phyloP scores from a whole-genome alignment of 2,113 vertebrate species.

The Bubo bubo region DNA sequence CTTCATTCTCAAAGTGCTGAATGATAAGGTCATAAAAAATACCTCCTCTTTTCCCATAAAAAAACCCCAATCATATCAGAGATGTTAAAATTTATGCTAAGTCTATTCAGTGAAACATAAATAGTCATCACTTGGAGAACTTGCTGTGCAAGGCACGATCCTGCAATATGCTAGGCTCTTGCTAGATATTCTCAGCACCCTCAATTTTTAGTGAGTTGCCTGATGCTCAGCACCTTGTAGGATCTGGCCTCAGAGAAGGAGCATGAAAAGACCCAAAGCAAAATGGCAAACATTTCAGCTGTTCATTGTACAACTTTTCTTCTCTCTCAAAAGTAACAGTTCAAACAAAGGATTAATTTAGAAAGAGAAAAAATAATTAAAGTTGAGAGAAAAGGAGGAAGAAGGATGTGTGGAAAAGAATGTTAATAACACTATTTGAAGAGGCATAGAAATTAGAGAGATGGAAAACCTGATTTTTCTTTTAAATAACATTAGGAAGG shows the following conservation, averaged over 20 bases:
- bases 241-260: conserved; percentile 2
- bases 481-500: conserved; percentile 17
- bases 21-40: conserved; percentile 16
- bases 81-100: conserved; percentile 67
- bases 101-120: conserved; percentile 65
- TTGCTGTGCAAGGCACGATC: conserved; percentile 52
- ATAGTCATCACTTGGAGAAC: conserved; percentile 59
- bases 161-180: conserved; percentile 51
- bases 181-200: conserved; percentile 24
- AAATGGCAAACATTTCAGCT: conserved; percentile 25
- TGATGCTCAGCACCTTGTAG: conserved; percentile 36
- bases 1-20: conserved; percentile 21
- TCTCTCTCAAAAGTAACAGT: conserved; percentile 38
- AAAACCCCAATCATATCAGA: background rate
- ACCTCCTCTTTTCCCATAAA: conserved; percentile 10
- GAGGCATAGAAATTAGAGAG: conserved; percentile 10
- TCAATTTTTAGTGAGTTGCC: background rate
- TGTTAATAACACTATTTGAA: conserved; percentile 42
- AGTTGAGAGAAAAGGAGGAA: conserved; percentile 5
- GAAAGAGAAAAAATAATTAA: conserved; percentile 31
- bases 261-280: conserved; percentile 9
- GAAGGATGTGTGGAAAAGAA: background rate
- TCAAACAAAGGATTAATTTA: conserved; percentile 66
- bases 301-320: background rate
- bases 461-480: conserved; percentile 9